Percentiles rank a stretch among this genome's conserved stretches.
These are phyloP conservation scores for Leptinotarsa lineolata DNA, from an alignment of 1,140 invertebrate genomes.

Conservation along the genomic window DNA sequence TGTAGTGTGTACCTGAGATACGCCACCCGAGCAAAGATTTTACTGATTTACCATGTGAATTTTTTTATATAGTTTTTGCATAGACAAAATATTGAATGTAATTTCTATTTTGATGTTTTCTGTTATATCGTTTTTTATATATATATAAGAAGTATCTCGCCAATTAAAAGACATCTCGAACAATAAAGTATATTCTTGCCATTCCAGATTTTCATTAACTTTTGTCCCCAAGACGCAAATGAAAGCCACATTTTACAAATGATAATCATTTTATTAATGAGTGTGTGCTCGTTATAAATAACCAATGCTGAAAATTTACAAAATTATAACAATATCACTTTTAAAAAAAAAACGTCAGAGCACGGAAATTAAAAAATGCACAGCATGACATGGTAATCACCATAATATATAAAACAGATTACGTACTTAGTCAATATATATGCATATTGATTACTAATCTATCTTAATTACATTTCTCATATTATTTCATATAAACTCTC, in stretches of 20 bases:
- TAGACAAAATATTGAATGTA: not conserved
- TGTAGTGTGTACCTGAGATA: no score
- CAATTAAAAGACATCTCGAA: constrained; percentile 1
- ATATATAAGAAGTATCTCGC: no score
- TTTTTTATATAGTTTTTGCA: not conserved
- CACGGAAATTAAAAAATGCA: constrained; percentile 45
- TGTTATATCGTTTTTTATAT: not conserved
- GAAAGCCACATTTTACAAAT: constrained; percentile 31
- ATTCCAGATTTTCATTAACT: not conserved
- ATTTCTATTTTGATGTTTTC: not conserved
- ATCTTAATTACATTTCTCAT: constrained; percentile 39
- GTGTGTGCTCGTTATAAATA: constrained; percentile 42
- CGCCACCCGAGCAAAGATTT: no score
- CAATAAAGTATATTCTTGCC: constrained; percentile 6
- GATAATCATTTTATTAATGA: constrained; percentile 40
- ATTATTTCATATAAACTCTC: constrained; percentile 42
- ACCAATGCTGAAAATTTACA: constrained; percentile 43
- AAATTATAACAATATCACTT: constrained; percentile 49
- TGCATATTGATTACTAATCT: constrained; percentile 38
- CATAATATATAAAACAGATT: constrained; percentile 45
- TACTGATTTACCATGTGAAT: constrained; percentile 1
- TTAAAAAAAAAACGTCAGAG: constrained; percentile 46
- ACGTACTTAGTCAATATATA: constrained; percentile 36
- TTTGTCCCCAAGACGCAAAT: not conserved
- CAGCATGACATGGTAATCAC: constrained; percentile 41